phyloP scores from a whole-genome alignment of 2,797 vertebrate genomes.

The Syngnathus acus region DNA sequence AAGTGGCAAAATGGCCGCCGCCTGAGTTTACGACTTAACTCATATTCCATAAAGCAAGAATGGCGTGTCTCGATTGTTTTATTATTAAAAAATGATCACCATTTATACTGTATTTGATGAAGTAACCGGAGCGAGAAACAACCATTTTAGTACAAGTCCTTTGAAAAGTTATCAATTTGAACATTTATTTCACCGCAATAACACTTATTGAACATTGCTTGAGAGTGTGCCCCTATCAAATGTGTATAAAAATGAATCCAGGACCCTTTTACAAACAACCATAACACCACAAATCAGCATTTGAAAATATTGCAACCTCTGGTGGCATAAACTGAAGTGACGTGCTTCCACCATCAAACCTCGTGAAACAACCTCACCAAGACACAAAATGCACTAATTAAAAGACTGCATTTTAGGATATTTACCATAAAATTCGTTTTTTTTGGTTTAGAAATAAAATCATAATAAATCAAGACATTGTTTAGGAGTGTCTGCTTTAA shows the following conservation, averaged over 20 bases:
- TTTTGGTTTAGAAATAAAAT: slow-evolving; percentile 19
- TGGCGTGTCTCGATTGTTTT: no score
- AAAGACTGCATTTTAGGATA: slow-evolving; percentile 38
- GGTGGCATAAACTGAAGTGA: slow-evolving; percentile 8
- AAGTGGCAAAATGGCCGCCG: no score
- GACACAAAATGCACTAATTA: slow-evolving; percentile 19
- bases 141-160: not conserved
- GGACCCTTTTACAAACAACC: slow-evolving; percentile 43
- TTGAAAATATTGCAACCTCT: slow-evolving; percentile 51
- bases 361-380: slow-evolving; percentile 16
- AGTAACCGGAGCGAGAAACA: not conserved
- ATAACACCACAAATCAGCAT: slow-evolving; percentile 50
- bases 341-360: not conserved
- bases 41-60: no score
- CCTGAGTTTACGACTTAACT: no score
- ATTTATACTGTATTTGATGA: not conserved
- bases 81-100: no score
- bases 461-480: slow-evolving; percentile 10
- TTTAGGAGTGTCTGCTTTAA: slow-evolving; percentile 41
- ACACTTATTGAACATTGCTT: slow-evolving; percentile 62
- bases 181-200: slow-evolving; percentile 28
- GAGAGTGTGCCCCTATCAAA: slow-evolving; percentile 43
- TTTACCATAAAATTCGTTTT: slow-evolving; percentile 12
- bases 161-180: slow-evolving; percentile 12
- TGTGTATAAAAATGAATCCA: slow-evolving; percentile 50